Evolutionary conservation across 2,797 vertebrate species (phyloP).

Genomic region (Sebastes steindachneri): DNA sequence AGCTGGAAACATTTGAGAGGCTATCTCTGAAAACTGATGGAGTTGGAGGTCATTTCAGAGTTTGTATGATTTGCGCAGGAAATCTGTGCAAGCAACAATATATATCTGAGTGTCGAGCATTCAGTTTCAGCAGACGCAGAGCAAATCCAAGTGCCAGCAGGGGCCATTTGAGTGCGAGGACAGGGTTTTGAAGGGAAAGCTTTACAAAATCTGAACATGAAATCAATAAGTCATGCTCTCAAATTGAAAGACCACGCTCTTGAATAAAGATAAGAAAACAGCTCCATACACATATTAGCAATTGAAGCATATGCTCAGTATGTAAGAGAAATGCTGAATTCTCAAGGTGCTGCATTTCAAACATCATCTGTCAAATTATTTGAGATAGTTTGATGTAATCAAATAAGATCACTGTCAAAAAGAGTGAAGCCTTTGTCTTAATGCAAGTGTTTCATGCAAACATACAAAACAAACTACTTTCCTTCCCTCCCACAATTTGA

Average conservation of each 20-base stretch:
- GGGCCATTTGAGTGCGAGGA: not conserved
- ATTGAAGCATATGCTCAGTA: not conserved
- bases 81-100: not conserved
- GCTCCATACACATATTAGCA: not conserved
- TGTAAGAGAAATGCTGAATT: not conserved
- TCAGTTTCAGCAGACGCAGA: not conserved
- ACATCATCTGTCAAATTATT: not conserved
- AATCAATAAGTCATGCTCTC: not conserved
- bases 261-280: not conserved
- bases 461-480: not conserved
- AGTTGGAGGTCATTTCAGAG: slow-evolving; percentile 28
- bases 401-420: not conserved
- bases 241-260: not conserved
- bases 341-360: not conserved
- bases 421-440: not conserved
- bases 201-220: not conserved
- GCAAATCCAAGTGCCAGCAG: not conserved
- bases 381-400: not conserved
- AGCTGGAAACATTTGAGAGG: slow-evolving; percentile 32
- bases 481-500: not conserved
- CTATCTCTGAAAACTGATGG: slow-evolving; percentile 12
- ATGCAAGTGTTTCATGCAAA: not conserved
- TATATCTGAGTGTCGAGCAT: not conserved
- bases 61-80: slow-evolving; percentile 9
- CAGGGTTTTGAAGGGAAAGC: not conserved